Base-by-base conservation (phyloP, 2,888 invertebrate genomes). In the Gastrophysa polygoni region DNA sequence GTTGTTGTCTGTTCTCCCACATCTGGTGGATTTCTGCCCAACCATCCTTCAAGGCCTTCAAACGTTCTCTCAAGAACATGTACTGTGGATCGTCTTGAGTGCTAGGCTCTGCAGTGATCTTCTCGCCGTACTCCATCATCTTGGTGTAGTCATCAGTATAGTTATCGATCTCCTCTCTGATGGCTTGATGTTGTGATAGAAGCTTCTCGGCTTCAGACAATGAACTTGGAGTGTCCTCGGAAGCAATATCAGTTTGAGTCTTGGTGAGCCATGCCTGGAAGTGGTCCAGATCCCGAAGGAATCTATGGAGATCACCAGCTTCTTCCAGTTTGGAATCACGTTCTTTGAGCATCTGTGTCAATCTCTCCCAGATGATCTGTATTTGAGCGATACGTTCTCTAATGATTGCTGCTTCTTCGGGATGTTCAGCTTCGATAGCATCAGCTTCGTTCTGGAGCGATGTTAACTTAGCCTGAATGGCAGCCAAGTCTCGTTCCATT, bases 51-150 rank as follows among this genome's bases (percentile, higher is more conserved):
- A 99, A 84, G 0, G 98, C 99, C 86, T 96, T 98, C 71, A 99
- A 86, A 48, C 99, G 89, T 84, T 98, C 98, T 66, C 98, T 89
- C 76, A 99, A 85, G 93, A 99, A 99, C 98, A 99, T 98, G 85
- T 99, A 99, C 82, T 99, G 99, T 46, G 98, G 96, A 84, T 99
- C 99, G 82, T 96, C 91, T 81, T 95, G 90, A 70, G 96, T 91
- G 32, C 89, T 89, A 32, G 92, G 91, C 77, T 92, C 92, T 62
- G 92, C 90, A 54, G 97, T 97, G 71, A 98, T 88, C 76, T 93
- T 89, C 81, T 97, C 97, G 44, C 99, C 99, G 78, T 98, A 99
- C 78, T 98, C 97, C 93, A 99, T 98, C 97, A 99, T 99, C 86
- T 77, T 82, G 75, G 92, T 92, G 79, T 97, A 98, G 81, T 99